Evolutionary conservation across 2,797 vertebrate species (phyloP), one percentile per base, ranked within the genome.

Genomic region (Yasuhikotakia modesta): DNA sequence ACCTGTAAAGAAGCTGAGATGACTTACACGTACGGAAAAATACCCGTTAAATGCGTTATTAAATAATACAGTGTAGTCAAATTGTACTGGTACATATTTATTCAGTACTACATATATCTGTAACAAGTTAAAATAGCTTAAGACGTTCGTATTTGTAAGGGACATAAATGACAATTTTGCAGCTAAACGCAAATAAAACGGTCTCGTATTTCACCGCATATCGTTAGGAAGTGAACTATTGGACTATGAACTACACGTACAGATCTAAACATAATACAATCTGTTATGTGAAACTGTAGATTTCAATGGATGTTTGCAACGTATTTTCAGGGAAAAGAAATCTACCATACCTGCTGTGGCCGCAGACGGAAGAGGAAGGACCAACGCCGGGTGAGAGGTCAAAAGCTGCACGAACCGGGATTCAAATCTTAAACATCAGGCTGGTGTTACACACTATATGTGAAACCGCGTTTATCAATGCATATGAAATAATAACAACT

Each of bases 341-440:
- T 68, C 79, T 81, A 80, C 91, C 93, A 92, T 94, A 94, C 93
- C 93, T 91, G 90, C 57, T 88, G 13, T 88, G 75, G 83, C 87
- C 86, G 86, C 76, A 86, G 90, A 90, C 92, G 93, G 93, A 94
- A 94, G 90, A 94, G 93, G 90, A 93, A 91, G 89, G 46, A 63
- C 0, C 0, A 0, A 0, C 7, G 72, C 0, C 17, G 73, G 71
- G 82, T 83, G 13, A 70, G 76, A 87, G 73, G 87, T 91, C 85
- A 90, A 89, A 79, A 1, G 12, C 19, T 53, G 21, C 55, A 61
- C 17, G 48, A 3, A 30, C 5, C 32, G 39, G 68, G 53, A 70
- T n/a, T n/a, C 1, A 48, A 52, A n/a, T 35, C 8, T 2, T 11
- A 10, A 43, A 39, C 10, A 43, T 43, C 8, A 43, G 39, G 39